phyloP scores from a whole-genome alignment of 2,113 vertebrate species.

The Edolisoma coerulescens region DNA sequence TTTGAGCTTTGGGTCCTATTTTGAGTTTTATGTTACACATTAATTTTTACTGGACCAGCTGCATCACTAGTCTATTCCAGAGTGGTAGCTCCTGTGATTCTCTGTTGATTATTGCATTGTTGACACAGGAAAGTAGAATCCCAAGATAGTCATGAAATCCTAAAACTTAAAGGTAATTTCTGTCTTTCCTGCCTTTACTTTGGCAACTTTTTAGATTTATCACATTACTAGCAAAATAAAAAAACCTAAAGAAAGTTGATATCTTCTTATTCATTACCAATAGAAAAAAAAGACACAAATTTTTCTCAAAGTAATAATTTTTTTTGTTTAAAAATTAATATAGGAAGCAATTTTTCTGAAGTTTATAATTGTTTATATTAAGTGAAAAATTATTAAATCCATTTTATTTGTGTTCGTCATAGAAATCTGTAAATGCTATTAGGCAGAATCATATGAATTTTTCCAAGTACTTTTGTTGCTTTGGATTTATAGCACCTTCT shows the following conservation, averaged over 20 bases:
- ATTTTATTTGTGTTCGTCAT: fast-evolving
- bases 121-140: not conserved
- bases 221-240: not conserved
- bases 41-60: not conserved
- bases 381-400: not conserved
- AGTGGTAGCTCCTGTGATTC: not conserved
- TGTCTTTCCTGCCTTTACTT: not conserved
- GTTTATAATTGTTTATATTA: not conserved
- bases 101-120: not conserved
- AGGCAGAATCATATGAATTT: not conserved
- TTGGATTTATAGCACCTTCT: slow-evolving; percentile 82
- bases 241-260: not conserved
- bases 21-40: fast-evolving
- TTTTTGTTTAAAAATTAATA: not conserved
- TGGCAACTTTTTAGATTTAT: not conserved
- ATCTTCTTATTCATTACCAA: not conserved
- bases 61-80: not conserved
- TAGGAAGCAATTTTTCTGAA: not conserved
- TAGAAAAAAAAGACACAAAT: not conserved
- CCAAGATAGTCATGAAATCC: not conserved
- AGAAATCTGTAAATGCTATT: not conserved
- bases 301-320: not conserved
- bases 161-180: not conserved
- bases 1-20: not conserved
- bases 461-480: not conserved